phyloP scores from a whole-genome alignment of 2,797 vertebrate genomes.

The Gephyroberyx darwinii region DNA sequence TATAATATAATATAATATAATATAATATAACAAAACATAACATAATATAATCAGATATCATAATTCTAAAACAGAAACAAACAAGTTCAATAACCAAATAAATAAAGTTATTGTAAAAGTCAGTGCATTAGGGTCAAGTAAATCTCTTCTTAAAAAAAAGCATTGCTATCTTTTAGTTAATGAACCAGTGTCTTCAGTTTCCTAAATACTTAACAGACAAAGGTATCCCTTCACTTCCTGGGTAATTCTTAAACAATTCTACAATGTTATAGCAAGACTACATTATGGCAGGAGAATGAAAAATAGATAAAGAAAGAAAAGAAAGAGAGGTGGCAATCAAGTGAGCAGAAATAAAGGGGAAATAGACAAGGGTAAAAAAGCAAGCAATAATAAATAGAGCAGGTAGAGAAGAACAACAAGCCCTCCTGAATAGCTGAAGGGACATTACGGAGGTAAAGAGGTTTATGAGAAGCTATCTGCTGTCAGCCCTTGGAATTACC shows the following conservation, averaged over 20 bases:
- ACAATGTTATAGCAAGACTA: neutral
- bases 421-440: slow-evolving; percentile 29
- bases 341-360: neutral
- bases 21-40: too few species aligned
- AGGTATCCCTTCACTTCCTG: neutral
- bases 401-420: slow-evolving; percentile 19
- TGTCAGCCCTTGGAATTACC: slow-evolving; percentile 60
- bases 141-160: too few species aligned
- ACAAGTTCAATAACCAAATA: too few species aligned
- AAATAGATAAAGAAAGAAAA: neutral
- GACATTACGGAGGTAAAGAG: slow-evolving; percentile 28
- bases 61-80: too few species aligned
- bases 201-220: neutral
- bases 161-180: neutral
- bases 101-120: too few species aligned
- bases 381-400: neutral
- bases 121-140: too few species aligned
- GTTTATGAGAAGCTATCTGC: slow-evolving; percentile 53
- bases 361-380: slow-evolving; percentile 1
- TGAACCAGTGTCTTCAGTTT: neutral
- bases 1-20: too few species aligned
- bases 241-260: neutral
- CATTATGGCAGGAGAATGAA: neutral
- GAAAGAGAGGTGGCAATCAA: neutral
- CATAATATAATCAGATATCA: too few species aligned